These are phyloP conservation scores for Spatulosminthurus flaviceps DNA, from an alignment of 2,888 invertebrate species.

Conservation along the genomic window DNA sequence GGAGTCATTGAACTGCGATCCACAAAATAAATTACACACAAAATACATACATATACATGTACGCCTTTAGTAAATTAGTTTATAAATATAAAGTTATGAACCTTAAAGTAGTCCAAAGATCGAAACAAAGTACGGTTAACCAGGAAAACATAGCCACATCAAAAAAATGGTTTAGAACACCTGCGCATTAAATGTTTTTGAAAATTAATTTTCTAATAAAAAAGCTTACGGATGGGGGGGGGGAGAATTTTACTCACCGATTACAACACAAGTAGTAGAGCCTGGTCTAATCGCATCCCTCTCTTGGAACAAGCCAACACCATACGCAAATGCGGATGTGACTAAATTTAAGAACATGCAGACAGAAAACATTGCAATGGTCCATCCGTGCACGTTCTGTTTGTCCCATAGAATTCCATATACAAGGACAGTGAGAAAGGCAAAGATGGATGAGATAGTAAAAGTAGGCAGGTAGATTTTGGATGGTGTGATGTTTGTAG, in stretches of 20 bases:
- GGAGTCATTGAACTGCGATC: background rate
- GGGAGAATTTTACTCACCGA: background rate
- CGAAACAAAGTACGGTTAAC: background rate
- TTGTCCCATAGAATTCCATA: conserved; percentile 60
- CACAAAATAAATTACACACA: no score
- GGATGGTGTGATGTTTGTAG: conserved; percentile 24
- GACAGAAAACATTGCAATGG: background rate
- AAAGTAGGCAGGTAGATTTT: conserved; percentile 58
- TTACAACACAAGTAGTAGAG: background rate
- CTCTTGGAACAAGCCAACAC: background rate
- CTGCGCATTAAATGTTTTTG: background rate
- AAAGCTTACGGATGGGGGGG: no score
- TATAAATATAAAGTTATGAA: background rate
- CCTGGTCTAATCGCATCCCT: background rate
- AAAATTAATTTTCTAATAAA: no score
- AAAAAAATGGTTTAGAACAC: background rate
- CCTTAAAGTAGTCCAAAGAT: background rate
- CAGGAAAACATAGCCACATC: background rate
- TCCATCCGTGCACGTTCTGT: conserved; percentile 61
- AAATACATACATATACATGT: no score
- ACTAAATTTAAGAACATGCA: background rate
- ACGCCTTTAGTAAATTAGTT: no score
- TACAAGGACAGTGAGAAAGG: conserved; percentile 58
- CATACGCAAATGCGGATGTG: background rate
- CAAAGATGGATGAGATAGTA: conserved; percentile 57